Percentiles rank a stretch among this genome's conserved stretches.
These are phyloP conservation scores for Odontamblyopus rebecca DNA, from an alignment of 2,797 vertebrate genomes.

Conservation along the genomic window DNA sequence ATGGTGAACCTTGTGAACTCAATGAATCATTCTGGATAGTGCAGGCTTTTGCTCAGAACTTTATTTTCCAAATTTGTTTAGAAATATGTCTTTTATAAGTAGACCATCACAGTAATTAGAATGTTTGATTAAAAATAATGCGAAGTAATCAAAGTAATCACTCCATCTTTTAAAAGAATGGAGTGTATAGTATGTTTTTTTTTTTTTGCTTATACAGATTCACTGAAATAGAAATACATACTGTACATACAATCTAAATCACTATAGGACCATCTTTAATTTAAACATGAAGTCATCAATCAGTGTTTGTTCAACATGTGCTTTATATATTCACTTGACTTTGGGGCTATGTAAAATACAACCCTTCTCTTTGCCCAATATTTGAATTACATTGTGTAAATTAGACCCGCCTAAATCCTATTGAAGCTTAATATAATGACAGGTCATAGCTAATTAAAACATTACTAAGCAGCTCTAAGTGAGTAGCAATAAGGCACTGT, in stretches of 20 bases:
- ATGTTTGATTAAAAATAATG: neutral
- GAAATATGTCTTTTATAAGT: conserved; percentile 45
- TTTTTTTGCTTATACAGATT: neutral
- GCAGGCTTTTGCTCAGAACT: conserved; percentile 31
- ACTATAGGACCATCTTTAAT: neutral
- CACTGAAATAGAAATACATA: neutral
- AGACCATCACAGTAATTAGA: conserved; percentile 32
- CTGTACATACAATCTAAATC: neutral
- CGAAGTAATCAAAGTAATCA: neutral
- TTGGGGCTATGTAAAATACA: neutral
- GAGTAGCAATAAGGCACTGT: conserved; percentile 36
- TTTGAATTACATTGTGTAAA: neutral
- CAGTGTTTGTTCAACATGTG: neutral
- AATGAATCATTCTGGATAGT: conserved; percentile 59
- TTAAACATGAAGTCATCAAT: neutral
- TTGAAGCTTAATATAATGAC: conserved; percentile 2
- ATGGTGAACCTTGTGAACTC: conserved; percentile 68
- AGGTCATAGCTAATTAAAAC: conserved; percentile 41
- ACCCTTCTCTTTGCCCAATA: neutral
- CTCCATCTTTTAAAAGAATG: conserved; percentile 12
- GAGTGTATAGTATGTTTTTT: neutral
- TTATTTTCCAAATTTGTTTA: conserved; percentile 54
- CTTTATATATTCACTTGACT: neutral
- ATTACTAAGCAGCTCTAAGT: conserved; percentile 50
- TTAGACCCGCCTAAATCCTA: neutral